Percentiles rank a stretch among this genome's conserved stretches.
Evolutionary conservation across 2,797 vertebrate genomes (phyloP).

Genomic region (Saxicola maurus): DNA sequence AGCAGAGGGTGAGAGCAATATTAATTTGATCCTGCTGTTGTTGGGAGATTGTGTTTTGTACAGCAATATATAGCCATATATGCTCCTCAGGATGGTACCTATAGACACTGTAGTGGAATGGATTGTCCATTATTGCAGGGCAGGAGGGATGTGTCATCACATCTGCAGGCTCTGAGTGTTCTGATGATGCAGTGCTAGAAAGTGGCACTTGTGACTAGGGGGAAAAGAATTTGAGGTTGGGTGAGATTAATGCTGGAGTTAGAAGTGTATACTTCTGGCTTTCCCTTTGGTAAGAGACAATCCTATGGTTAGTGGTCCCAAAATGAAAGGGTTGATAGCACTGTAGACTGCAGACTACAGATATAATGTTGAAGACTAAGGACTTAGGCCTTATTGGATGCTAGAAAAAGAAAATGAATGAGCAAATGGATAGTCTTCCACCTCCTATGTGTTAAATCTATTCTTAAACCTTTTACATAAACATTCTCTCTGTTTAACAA

Average conservation of each 20-base stretch:
- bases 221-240: background rate
- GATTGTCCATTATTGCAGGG: background rate
- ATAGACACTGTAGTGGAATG: background rate
- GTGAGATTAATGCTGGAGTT: background rate
- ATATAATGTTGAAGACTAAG: background rate
- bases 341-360: background rate
- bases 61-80: background rate
- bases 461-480: background rate
- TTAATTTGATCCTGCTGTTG: background rate
- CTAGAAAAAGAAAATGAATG: background rate
- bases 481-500: background rate
- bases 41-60: background rate
- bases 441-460: background rate
- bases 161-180: background rate
- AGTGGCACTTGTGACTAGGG: background rate
- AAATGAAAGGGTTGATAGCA: background rate
- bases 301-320: background rate
- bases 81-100: background rate
- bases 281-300: background rate
- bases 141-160: background rate
- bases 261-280: background rate
- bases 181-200: background rate
- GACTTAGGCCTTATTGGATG: background rate
- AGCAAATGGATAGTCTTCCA: background rate
- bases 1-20: conserved; percentile 80